Percentiles rank a stretch among this genome's conserved stretches.
phyloP scores from a whole-genome alignment of 2,797 vertebrate genomes.

The Typhlichthys eigenmanni region DNA sequence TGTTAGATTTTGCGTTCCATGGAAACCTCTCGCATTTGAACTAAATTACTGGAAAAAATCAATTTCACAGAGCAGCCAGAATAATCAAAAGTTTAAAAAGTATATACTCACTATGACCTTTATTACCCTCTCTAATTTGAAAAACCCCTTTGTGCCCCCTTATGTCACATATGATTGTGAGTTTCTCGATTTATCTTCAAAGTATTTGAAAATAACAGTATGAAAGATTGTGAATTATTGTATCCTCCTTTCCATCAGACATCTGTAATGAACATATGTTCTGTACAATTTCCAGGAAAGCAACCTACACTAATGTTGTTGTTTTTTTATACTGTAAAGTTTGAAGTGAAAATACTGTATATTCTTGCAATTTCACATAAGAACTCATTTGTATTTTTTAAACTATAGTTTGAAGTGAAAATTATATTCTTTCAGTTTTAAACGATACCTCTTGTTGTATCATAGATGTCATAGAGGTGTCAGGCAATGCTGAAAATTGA shows the following conservation, averaged over 20 bases:
- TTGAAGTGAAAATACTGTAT: constrained; percentile 22
- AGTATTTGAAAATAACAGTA: constrained; percentile 5
- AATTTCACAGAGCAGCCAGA: no score
- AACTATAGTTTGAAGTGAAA: constrained; percentile 34
- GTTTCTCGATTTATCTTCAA: background rate
- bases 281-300: no score
- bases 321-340: no score
- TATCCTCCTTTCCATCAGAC: constrained; percentile 27
- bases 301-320: no score
- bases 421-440: constrained; percentile 27
- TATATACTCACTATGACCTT: no score
- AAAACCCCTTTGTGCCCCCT: no score
- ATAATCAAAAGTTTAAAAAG: no score
- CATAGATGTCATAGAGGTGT: constrained; percentile 35
- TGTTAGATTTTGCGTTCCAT: no score
- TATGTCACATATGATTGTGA: no score
- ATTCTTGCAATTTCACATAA: constrained; percentile 8
- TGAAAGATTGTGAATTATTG: constrained; percentile 1
- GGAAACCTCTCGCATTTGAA: no score
- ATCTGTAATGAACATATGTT: constrained; percentile 31
- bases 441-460: constrained; percentile 38
- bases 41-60: no score
- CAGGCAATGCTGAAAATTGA: constrained; percentile 36
- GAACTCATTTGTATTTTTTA: constrained; percentile 2
- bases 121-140: no score